Percentiles rank a stretch among this genome's conserved stretches.
Evolutionary conservation across 2,113 vertebrate species (phyloP).

Genomic region (human (Homo sapiens)): GRCh38 chr9:124498001-124498500

Average conservation of each 20-base stretch:
- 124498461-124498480: conserved; percentile 67
- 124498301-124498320: not conserved
- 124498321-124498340: not conserved
- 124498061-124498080: not conserved
- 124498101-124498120: not conserved
- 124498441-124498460: conserved; percentile 77
- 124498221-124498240: too few relatives aligned
- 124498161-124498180: not conserved
- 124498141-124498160: not conserved
- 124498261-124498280: not conserved
- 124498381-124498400: conserved; percentile 74
- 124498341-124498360: not conserved
- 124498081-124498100: not conserved
- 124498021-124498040: not conserved
- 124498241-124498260: not conserved
- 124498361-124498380: conserved; percentile 59
- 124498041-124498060: not conserved
- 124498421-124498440: conserved; percentile 77
- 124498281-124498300: not conserved
- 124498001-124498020: not conserved
- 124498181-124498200: not conserved
- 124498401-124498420: conserved; percentile 76
- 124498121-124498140: not conserved
- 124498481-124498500: conserved; percentile 62
- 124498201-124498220: not conserved